Conservation (phyloP, 2,888 invertebrate species). For the Dicroscelio sp. region DNA sequence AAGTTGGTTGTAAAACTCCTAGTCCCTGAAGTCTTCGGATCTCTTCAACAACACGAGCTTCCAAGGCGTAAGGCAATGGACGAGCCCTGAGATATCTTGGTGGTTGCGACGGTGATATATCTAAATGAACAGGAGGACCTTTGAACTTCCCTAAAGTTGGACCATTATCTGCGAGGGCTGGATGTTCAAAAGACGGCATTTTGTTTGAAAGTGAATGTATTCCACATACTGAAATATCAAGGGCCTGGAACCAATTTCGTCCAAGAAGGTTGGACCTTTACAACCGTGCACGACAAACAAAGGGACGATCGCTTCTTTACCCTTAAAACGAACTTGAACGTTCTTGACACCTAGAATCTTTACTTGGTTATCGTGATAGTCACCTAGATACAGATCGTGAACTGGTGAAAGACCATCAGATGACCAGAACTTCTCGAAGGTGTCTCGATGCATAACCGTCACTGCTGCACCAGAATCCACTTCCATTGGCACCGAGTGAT, state of each 20-base stretch:
- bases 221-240: neutral
- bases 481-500: constrained; percentile 4
- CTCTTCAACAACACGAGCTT: neutral
- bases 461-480: constrained; percentile 56
- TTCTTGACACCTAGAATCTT: constrained; percentile 20
- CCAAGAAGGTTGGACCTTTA: constrained; percentile 12
- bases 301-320: neutral
- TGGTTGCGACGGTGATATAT: neutral
- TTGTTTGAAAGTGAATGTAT: neutral
- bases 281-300: constrained; percentile 11
- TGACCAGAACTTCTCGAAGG: constrained; percentile 18
- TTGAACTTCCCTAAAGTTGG: constrained; percentile 14
- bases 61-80: constrained; percentile 5
- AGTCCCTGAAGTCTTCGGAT: neutral
- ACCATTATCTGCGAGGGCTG: neutral
- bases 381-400: neutral
- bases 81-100: constrained; percentile 1
- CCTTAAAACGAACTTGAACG: neutral
- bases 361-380: constrained; percentile 6
- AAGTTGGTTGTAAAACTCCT: neutral
- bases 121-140: constrained; percentile 6
- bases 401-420: neutral
- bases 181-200: neutral
- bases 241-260: constrained; percentile 13
- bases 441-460: constrained; percentile 25